A percentile compares a stretch with the other conserved stretches of the same genome.
Conservation (phyloP, 2,888 invertebrate species). For the Lamellibrachia satsuma region DNA sequence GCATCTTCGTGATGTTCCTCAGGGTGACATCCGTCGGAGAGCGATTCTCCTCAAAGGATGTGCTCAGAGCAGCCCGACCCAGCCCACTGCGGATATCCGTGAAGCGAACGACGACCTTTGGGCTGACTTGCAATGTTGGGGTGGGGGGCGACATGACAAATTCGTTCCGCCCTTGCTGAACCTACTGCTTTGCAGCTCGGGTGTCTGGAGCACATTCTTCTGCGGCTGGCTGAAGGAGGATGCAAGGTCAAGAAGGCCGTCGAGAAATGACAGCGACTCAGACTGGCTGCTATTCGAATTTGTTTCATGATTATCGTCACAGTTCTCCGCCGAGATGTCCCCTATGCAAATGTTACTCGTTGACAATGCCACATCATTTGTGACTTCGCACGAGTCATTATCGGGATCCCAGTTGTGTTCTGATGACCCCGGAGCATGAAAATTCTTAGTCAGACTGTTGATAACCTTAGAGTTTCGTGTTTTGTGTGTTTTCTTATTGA, state of each 20-base stretch:
- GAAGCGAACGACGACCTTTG: conserved; percentile 6
- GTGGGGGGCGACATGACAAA: neutral
- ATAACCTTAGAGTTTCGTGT: neutral
- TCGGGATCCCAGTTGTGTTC: neutral
- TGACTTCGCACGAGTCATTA: neutral
- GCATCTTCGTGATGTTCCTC: conserved; percentile 18
- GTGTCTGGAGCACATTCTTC: neutral
- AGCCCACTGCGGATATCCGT: conserved; percentile 20
- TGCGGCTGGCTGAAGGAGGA: neutral
- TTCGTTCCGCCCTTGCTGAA: neutral
- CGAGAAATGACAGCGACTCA: neutral
- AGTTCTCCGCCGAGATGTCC: neutral
- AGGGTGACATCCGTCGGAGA: conserved; percentile 17
- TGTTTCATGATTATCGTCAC: neutral
- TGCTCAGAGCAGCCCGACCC: conserved; percentile 9
- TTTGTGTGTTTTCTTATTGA: neutral
- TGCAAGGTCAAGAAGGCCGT: neutral
- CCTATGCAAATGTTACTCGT: neutral
- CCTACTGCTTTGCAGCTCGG: neutral
- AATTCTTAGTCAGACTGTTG: neutral
- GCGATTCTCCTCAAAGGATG: neutral
- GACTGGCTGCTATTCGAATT: neutral
- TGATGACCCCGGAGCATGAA: neutral
- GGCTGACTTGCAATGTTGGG: conserved; percentile 8
- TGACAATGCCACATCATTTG: neutral